Evolutionary conservation across 2,113 vertebrate genomes (phyloP).

Genomic region (Engystomops pustulosus): DNA sequence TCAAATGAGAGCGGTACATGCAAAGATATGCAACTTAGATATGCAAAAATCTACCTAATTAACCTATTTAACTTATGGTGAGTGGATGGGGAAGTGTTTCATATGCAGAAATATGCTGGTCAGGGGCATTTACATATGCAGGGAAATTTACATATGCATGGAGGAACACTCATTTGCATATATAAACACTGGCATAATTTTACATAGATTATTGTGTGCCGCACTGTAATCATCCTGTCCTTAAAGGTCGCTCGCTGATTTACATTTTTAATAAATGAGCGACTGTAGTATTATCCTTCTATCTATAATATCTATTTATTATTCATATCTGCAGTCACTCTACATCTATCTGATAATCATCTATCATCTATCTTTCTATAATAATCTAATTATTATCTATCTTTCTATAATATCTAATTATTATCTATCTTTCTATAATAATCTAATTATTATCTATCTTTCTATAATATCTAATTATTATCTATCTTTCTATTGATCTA

Average conservation of each 20-base stretch:
- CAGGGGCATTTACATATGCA: slow-evolving; percentile 39
- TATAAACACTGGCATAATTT: slow-evolving; percentile 27
- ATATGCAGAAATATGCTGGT: slow-evolving; percentile 44
- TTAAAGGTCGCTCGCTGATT: no score
- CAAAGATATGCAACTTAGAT: slow-evolving; percentile 42
- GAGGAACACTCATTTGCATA: background rate
- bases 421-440: background rate
- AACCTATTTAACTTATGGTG: slow-evolving; percentile 48
- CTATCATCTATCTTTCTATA: background rate
- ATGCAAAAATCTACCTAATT: slow-evolving; percentile 48
- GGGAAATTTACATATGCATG: background rate
- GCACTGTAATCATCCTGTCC: no score
- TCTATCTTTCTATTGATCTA: no score
- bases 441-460: background rate
- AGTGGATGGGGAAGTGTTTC: slow-evolving; percentile 35
- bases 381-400: no score
- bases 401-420: no score
- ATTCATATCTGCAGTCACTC: no score
- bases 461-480: no score
- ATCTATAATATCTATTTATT: background rate
- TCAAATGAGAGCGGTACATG: slow-evolving; percentile 32
- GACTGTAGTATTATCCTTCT: background rate
- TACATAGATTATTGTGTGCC: background rate
- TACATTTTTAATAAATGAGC: background rate
- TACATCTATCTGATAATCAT: background rate